Percentiles rank a stretch among this genome's conserved stretches.
Evolutionary conservation across 2,113 vertebrate genomes (phyloP).

Genomic region (Chloroceryle aenea): DNA sequence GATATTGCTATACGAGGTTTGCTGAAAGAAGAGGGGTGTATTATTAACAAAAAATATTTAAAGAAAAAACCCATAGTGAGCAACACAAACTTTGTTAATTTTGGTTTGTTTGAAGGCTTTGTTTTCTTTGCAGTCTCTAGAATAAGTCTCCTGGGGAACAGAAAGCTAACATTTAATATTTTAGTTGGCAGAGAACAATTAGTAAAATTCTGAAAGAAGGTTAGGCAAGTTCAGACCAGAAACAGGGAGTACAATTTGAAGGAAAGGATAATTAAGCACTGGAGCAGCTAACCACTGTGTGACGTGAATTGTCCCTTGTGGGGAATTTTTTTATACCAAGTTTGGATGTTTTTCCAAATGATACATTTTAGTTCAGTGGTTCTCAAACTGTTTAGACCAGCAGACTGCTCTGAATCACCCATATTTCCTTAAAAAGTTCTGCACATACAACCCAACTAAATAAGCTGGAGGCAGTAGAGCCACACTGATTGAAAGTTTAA

Average conservation of each 20-base stretch:
- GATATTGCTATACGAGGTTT: background rate
- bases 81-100: background rate
- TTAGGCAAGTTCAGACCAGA: background rate
- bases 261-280: background rate
- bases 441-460: background rate
- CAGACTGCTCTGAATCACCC: background rate
- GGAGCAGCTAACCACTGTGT: background rate
- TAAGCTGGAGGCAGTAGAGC: background rate
- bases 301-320: background rate
- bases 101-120: background rate
- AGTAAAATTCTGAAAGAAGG: background rate
- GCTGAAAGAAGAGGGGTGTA: accelerated
- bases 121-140: background rate
- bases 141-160: background rate
- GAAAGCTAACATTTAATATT: background rate
- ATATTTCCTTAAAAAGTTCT: background rate
- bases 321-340: background rate
- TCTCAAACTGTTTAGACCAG: background rate
- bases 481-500: background rate
- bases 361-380: background rate
- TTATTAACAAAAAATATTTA: background rate
- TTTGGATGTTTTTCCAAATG: background rate
- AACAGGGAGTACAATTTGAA: background rate
- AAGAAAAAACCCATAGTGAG: background rate
- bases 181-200: background rate